phyloP scores from a whole-genome alignment of 2,797 vertebrate species.

The Otus scops region DNA sequence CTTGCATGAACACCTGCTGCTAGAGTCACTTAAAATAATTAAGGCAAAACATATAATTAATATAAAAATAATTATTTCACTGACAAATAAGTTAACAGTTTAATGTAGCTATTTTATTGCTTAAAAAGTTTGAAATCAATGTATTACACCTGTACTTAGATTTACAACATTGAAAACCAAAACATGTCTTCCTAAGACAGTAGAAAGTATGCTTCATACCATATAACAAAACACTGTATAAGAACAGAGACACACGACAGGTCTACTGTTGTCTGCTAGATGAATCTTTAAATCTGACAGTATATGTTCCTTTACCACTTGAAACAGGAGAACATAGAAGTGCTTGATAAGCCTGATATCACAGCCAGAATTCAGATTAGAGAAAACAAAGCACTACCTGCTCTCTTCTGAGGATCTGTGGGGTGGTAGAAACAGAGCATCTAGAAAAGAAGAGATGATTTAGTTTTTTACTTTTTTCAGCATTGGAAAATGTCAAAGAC shows the following conservation, averaged over 20 bases:
- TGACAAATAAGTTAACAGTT: neutral
- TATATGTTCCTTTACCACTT: neutral
- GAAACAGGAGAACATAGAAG: neutral
- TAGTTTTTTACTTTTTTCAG: neutral
- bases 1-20: constrained; percentile 57
- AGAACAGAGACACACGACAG: neutral
- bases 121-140: neutral
- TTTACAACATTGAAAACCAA: neutral
- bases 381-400: neutral
- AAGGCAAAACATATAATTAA: constrained; percentile 40
- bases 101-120: neutral
- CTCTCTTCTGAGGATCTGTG: neutral
- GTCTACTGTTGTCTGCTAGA: neutral
- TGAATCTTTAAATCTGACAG: neutral
- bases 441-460: neutral
- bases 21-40: constrained; percentile 29
- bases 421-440: neutral
- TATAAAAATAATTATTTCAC: constrained; percentile 4
- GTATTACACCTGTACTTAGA: neutral
- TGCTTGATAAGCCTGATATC: neutral
- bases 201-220: neutral
- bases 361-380: neutral
- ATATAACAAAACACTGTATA: neutral
- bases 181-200: neutral
- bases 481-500: neutral